phyloP scores from a whole-genome alignment of 2,888 invertebrate genomes.

The Harpagoxenus sublaevis region DNA sequence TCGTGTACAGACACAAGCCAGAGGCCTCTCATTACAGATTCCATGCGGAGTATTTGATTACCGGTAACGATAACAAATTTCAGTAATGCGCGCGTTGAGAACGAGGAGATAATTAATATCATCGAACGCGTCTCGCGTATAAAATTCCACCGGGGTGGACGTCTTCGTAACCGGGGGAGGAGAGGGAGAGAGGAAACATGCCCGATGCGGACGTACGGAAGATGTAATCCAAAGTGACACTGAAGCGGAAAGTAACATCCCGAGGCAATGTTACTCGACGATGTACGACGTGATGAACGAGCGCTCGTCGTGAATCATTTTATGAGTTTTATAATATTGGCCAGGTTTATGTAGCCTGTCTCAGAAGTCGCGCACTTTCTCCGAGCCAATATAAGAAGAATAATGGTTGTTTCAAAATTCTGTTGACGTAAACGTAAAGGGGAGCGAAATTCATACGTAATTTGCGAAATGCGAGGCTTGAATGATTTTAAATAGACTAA shows the following conservation, averaged over 20 bases:
- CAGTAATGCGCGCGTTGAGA: slow-evolving; percentile 53
- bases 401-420: slow-evolving; percentile 6
- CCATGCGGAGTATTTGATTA: slow-evolving; percentile 62
- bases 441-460: neutral
- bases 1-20: slow-evolving; percentile 10
- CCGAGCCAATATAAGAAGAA: slow-evolving; percentile 22
- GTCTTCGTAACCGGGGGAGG: neutral
- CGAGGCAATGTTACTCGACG: slow-evolving; percentile 48
- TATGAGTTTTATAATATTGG: slow-evolving; percentile 44
- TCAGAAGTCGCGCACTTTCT: slow-evolving; percentile 40
- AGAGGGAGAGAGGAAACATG: neutral
- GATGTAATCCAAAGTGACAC: slow-evolving; percentile 56
- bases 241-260: slow-evolving; percentile 54
- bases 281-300: slow-evolving; percentile 26
- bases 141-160: slow-evolving; percentile 28
- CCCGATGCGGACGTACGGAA: slow-evolving; percentile 40
- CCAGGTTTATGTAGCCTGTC: slow-evolving; percentile 4
- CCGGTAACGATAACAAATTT: slow-evolving; percentile 61
- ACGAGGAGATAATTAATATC: slow-evolving; percentile 62
- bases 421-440: neutral
- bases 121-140: slow-evolving; percentile 36
- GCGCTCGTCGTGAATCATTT: slow-evolving; percentile 47
- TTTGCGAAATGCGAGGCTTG: neutral
- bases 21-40: slow-evolving; percentile 62
- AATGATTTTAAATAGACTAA: neutral